phyloP scores from a whole-genome alignment of 2,113 vertebrate species.

The Xiphophorus maculatus region DNA sequence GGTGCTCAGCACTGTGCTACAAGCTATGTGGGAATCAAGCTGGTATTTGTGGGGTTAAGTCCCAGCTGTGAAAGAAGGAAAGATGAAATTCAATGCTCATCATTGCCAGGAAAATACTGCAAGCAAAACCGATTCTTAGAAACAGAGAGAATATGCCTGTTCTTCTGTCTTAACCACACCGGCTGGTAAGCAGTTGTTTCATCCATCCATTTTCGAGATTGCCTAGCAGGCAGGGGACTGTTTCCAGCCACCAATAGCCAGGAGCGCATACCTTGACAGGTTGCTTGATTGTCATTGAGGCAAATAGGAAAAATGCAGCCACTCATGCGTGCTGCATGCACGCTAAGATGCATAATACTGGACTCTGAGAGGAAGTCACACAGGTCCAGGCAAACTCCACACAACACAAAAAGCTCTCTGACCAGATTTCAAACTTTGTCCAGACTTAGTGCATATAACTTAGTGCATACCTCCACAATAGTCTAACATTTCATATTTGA shows the following conservation, averaged over 20 bases:
- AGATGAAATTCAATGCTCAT: constrained; percentile 49
- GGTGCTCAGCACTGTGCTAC: constrained; percentile 22
- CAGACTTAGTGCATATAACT: too few relatives aligned
- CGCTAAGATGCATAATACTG: neutral
- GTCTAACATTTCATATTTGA: too few relatives aligned
- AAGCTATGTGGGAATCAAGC: constrained; percentile 60
- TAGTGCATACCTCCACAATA: too few relatives aligned
- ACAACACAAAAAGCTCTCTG: too few relatives aligned
- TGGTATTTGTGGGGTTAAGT: constrained; percentile 41
- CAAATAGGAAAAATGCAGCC: too few relatives aligned
- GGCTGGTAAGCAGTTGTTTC: neutral
- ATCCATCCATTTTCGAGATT: neutral
- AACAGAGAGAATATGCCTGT: constrained; percentile 1
- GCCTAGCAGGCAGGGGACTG: too few relatives aligned
- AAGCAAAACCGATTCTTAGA: constrained; percentile 13
- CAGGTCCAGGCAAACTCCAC: neutral
- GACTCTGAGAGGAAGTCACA: neutral
- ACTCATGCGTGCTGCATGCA: too few relatives aligned
- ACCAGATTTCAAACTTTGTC: too few relatives aligned
- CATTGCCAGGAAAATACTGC: constrained; percentile 14
- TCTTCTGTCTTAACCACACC: neutral
- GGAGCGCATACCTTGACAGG: too few relatives aligned
- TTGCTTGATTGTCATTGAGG: too few relatives aligned
- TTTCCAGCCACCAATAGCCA: too few relatives aligned
- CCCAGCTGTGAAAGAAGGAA: constrained; percentile 32